A percentile compares a stretch with the other conserved stretches of the same genome.
phyloP scores from a whole-genome alignment of 2,888 invertebrate genomes.

The Orchesellides sinensis region DNA sequence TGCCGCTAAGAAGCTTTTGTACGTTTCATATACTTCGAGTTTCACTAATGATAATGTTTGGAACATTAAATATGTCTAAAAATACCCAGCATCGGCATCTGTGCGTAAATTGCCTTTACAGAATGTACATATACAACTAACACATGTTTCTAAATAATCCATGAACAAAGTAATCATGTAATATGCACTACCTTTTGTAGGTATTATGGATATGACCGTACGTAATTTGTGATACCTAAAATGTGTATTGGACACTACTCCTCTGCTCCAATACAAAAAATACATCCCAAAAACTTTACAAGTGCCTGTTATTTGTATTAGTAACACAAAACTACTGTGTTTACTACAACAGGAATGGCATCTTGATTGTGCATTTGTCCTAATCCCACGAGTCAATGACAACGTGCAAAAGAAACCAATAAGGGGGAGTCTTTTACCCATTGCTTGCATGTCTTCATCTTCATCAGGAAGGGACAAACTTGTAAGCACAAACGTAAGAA shows the following conservation, averaged over 20 bases:
- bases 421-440: not conserved
- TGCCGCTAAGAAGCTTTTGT: too few species aligned
- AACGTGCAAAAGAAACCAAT: conserved; percentile 1
- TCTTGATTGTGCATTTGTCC: conserved; percentile 52
- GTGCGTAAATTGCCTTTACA: conserved; percentile 39
- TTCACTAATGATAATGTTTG: too few species aligned
- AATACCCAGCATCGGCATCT: conserved; percentile 27
- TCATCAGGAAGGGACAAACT: not conserved
- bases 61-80: conserved; percentile 49
- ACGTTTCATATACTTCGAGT: too few species aligned
- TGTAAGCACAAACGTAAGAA: conserved; percentile 8
- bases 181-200: too few species aligned
- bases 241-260: too few species aligned
- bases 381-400: conserved; percentile 55
- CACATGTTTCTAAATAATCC: not conserved
- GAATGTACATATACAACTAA: not conserved
- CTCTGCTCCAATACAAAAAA: too few species aligned
- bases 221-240: too few species aligned
- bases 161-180: too few species aligned
- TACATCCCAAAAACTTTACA: not conserved
- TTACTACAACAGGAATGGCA: not conserved
- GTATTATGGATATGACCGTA: too few species aligned
- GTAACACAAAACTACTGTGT: not conserved
- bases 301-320: not conserved
- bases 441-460: not conserved